Evolutionary conservation across 1,140 invertebrate genomes (phyloP), one percentile per base, ranked within the genome.

Genomic region (Phthorimaea operculella): DNA sequence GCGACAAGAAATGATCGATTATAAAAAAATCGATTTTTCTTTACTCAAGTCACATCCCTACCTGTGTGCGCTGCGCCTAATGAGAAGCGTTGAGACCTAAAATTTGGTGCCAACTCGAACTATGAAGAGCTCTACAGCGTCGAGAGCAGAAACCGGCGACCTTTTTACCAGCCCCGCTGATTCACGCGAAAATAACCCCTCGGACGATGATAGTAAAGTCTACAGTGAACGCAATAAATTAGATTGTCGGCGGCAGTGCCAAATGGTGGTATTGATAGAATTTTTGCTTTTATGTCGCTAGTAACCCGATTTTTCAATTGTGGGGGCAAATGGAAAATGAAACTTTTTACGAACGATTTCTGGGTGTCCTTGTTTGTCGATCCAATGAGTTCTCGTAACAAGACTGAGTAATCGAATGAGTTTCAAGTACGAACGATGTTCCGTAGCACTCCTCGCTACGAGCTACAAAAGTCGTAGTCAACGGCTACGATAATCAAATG

Each of bases 51-150:
- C n/a, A n/a, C n/a, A n/a, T n/a, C n/a, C n/a, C n/a, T n/a, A n/a
- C n/a, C n/a, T 63, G 65, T 65, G 51, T 66, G 61, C 71, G 61
- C 68, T 60, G 58, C 64, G 67, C 63, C 76, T 82, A 82, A 82
- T 79, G 76, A 79, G 79, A 76, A 77, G 67, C 77, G 72, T 73
- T 68, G 75, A 69, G 64, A 80, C 63, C 77, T 77, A 75, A 83
- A 83, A 83, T 80, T 80, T 71, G 70, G 76, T 74, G 74, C 76
- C 77, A 80, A 79, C 74, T 83, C 76, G 68, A 79, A 79, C 74
- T 76, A 70, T 72, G 58, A 67, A 78, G 76, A 70, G 67, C 70
- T 72, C 70, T 76, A 69, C 60, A 76, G 59, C 50, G 55, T 60
- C 52, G 55, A 72, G 67, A 72, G 70, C 60, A 52, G 62, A 63